Base-by-base conservation (phyloP, 2,113 vertebrate species). In the Gila orcuttii region DNA sequence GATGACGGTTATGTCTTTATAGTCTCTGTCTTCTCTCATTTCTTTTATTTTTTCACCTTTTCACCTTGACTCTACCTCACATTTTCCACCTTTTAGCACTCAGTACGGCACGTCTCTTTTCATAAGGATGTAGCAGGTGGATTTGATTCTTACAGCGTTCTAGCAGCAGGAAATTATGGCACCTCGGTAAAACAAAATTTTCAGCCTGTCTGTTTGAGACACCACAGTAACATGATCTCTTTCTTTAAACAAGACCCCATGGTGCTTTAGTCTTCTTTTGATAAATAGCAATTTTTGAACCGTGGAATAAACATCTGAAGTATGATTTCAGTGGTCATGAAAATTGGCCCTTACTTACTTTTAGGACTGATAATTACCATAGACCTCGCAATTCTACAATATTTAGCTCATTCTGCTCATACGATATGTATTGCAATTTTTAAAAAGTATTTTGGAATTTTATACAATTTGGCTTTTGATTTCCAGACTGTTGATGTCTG, bases 161-260 rank as follows among this genome's bases (percentile, higher is more conserved):
- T 28, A 39, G n/a, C 62, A 71, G 45, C 55, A 80, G 81, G 81
- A 68, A 83, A 68, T 75, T 71, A 76, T 68, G 50, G 11, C 83
- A 55, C 57, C 74, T 19, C 5, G 36, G 50, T 86, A 42, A 42
- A 82, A 28, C 42, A 4, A n/a, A 8, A 69, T 81, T 76, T 78
- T 79, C 62, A 82, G 28, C 79, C 28, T 82, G 79, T 82, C 79
- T 21, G 62, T 47, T 33, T 82, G n/a, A 64, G 28, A 45, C 79
- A 33, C 28, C 31, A n/a, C 4, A n/a, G 60, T 47, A 47, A 82
- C 62, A 50, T 7, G 62, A 82, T 68, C 60, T 60, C 33, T n/a
- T 79, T 59, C 11, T 79, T 36, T 57, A 33, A 77, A 31, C 8
- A 76, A 80, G 12, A 60, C 77, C 7, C 59, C 6, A 45, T 64